phyloP scores from a whole-genome alignment of 1,140 invertebrate species.

The Bombus ignitus region DNA sequence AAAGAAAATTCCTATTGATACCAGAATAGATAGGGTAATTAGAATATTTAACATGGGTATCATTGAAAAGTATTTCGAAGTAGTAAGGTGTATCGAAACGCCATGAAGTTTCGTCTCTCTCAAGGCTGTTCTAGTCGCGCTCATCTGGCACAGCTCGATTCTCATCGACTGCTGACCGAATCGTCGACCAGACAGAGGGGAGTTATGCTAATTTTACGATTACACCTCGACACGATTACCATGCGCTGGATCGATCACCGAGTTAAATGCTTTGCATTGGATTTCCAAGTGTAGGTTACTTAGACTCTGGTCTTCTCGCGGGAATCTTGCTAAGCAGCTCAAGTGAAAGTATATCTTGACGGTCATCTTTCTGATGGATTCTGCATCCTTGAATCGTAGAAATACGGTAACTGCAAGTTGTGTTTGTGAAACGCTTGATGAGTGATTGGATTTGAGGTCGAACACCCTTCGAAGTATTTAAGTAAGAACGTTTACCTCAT shows the following conservation, averaged over 20 bases:
- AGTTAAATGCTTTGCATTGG: conserved; percentile 30
- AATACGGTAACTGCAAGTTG: background rate
- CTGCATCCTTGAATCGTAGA: conserved; percentile 17
- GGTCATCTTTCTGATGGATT: conserved; percentile 29
- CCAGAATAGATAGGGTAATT: no score
- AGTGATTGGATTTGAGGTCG: background rate
- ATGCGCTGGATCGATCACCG: conserved; percentile 32
- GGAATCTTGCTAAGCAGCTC: conserved; percentile 7
- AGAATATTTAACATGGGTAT: no score
- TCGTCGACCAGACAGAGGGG: conserved; percentile 34
- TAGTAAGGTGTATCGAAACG: background rate
- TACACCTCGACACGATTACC: conserved; percentile 64
- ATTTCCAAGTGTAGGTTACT: conserved; percentile 48
- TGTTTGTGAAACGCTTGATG: background rate
- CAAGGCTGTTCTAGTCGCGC: background rate
- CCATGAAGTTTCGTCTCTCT: background rate
- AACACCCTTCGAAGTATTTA: background rate
- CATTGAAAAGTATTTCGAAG: no score
- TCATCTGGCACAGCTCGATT: conserved; percentile 15
- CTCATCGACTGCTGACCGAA: conserved; percentile 46
- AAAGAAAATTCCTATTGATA: background rate
- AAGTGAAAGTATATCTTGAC: conserved; percentile 42
- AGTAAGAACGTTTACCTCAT: background rate
- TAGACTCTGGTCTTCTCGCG: background rate
- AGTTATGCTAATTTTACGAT: conserved; percentile 72